Evolutionary conservation across 2,888 invertebrate species (phyloP).

Genomic region (Cosmia pyralina): DNA sequence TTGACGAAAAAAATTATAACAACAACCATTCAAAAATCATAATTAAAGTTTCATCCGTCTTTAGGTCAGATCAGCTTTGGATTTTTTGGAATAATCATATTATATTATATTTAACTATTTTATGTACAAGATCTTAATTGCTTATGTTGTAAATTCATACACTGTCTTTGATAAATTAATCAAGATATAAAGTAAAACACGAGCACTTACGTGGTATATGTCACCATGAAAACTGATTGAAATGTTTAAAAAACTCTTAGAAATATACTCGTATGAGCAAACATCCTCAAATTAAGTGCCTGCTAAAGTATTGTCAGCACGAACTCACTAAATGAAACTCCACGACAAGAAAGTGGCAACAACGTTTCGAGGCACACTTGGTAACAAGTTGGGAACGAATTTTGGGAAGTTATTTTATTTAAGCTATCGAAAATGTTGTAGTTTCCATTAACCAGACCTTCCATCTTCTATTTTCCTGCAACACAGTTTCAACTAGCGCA

Average conservation of each 20-base stretch:
- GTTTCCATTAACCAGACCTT: background rate
- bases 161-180: background rate
- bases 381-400: background rate
- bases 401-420: background rate
- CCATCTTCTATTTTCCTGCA: background rate
- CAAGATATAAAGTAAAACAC: background rate
- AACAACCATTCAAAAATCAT: slow-evolving; percentile 22
- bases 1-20: accelerated
- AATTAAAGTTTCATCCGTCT: slow-evolving; percentile 31
- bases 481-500: no score
- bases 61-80: slow-evolving; percentile 64
- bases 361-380: slow-evolving; percentile 8
- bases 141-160: background rate
- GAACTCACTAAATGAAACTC: slow-evolving; percentile 49
- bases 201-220: slow-evolving; percentile 17
- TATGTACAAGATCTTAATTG: no score
- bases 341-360: slow-evolving; percentile 44
- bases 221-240: slow-evolving; percentile 20
- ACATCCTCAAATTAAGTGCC: slow-evolving; percentile 37
- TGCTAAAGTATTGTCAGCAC: slow-evolving; percentile 51
- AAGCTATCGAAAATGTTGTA: background rate
- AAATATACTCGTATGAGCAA: slow-evolving; percentile 19
- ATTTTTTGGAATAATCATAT: slow-evolving; percentile 64
- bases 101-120: background rate
- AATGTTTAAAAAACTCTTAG: background rate